Percentiles rank a stretch among this genome's conserved stretches.
Conservation (phyloP, 2,113 vertebrate species). For the Ctenomys sociabilis region DNA sequence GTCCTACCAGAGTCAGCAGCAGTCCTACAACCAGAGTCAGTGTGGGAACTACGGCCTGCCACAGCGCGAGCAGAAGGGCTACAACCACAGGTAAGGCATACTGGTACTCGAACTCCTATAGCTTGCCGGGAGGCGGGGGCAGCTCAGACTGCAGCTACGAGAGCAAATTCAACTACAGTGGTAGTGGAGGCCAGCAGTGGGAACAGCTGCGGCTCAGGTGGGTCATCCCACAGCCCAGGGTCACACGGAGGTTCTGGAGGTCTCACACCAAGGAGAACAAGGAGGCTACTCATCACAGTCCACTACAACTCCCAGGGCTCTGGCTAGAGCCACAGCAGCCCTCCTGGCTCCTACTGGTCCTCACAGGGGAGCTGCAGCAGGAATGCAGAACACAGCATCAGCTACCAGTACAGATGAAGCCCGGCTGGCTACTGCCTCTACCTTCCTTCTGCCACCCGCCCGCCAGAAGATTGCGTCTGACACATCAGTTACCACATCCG, state of each 20-base stretch:
- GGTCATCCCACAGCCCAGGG: conserved; percentile 85
- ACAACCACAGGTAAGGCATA: conserved; percentile 88
- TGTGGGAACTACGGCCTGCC: conserved; percentile 86
- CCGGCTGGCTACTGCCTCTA: conserved; percentile 53
- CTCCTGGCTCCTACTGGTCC: conserved; percentile 85
- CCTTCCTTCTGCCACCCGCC: conserved; percentile 74
- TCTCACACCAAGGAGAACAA: conserved; percentile 89
- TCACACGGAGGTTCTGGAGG: conserved; percentile 86
- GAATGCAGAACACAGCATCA: conserved; percentile 91
- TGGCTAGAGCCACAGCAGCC: conserved; percentile 88
- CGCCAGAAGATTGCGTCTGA: conserved; percentile 79
- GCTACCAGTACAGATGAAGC: conserved; percentile 97
- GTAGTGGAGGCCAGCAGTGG: conserved; percentile 82
- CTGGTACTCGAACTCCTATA: conserved; percentile 92
- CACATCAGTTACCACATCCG: conserved; percentile 81
- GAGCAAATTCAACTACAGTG: conserved; percentile 86
- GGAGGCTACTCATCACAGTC: conserved; percentile 91
- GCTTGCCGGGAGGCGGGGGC: conserved; percentile 88
- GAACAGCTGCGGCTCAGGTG: conserved; percentile 86
- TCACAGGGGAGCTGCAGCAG: conserved; percentile 89
- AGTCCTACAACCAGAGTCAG: conserved; percentile 91
- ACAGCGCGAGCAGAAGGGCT: conserved; percentile 89
- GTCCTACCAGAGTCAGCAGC: conserved; percentile 86
- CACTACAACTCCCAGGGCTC: conserved; percentile 90
- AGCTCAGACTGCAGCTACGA: conserved; percentile 87